These are phyloP conservation scores for Galerucella nymphaeae DNA, from an alignment of 2,888 invertebrate genomes.

Conservation along the genomic window DNA sequence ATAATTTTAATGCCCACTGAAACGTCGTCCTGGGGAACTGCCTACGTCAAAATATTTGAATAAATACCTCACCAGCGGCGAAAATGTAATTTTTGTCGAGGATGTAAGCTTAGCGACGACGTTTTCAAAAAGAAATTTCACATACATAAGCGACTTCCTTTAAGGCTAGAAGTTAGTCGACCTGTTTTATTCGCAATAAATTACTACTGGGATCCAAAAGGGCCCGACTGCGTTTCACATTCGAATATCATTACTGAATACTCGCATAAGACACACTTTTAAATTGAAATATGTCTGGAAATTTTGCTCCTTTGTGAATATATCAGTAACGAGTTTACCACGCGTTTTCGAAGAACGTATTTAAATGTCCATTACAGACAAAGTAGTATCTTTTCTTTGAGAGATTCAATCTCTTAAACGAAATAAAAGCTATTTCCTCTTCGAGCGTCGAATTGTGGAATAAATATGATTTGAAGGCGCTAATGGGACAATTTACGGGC, in stretches of 20 bases:
- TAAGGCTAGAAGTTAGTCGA: slow-evolving; percentile 13
- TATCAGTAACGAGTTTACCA: slow-evolving; percentile 42
- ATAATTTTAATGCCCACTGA: too few species aligned
- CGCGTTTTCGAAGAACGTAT: slow-evolving; percentile 34
- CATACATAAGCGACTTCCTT: slow-evolving; percentile 2
- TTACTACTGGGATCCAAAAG: slow-evolving; percentile 30
- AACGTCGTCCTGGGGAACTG: too few species aligned
- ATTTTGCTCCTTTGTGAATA: slow-evolving; percentile 43
- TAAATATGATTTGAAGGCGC: slow-evolving; percentile 3
- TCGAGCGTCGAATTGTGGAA: not conserved
- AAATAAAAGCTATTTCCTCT: slow-evolving; percentile 23
- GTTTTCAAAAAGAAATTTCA: slow-evolving; percentile 1
- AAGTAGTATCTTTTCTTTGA: slow-evolving; percentile 23
- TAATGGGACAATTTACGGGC: slow-evolving; percentile 1
- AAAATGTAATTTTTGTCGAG: slow-evolving; percentile 7
- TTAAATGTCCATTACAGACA: slow-evolving; percentile 42
- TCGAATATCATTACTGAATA: slow-evolving; percentile 45
- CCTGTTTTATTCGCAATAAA: slow-evolving; percentile 31
- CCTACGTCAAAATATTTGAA: slow-evolving; percentile 4
- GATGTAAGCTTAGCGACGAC: not conserved
- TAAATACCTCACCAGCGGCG: not conserved
- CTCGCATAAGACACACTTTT: slow-evolving; percentile 39
- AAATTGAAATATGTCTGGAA: slow-evolving; percentile 45
- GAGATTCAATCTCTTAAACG: slow-evolving; percentile 20
- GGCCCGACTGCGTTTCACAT: slow-evolving; percentile 39